A percentile compares a stretch with the other conserved stretches of the same genome.
phyloP scores from a whole-genome alignment of 2,113 vertebrate genomes.

The Mionectes macconnelli region DNA sequence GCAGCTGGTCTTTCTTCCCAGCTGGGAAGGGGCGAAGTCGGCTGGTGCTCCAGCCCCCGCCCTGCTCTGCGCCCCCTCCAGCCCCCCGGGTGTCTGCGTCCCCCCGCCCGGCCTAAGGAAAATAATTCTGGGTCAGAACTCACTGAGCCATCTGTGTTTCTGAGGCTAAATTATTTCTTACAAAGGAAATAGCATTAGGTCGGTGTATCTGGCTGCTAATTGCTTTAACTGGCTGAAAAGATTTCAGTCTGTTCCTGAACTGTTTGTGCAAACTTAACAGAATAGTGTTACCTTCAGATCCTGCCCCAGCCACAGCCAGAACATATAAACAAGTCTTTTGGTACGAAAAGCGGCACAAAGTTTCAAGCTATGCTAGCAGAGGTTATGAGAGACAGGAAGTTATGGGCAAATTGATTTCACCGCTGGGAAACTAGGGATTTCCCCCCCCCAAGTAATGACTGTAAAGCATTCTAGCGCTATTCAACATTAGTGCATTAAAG shows the following conservation, averaged over 20 bases:
- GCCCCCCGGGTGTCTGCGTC: background rate
- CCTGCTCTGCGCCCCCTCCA: background rate
- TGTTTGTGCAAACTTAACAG: conserved; percentile 30
- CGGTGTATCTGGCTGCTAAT: conserved; percentile 46
- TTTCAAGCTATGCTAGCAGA: conserved; percentile 62
- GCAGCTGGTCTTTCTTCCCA: background rate
- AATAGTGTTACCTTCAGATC: conserved; percentile 55
- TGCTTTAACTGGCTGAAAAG: conserved; percentile 61
- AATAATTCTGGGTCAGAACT: conserved; percentile 37
- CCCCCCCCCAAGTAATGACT: conserved; percentile 65
- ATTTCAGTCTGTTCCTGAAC: conserved; percentile 28
- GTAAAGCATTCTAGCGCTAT: conserved; percentile 73
- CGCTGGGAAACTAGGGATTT: conserved; percentile 68
- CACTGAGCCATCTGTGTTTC: conserved; percentile 50
- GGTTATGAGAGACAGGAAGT: conserved; percentile 71
- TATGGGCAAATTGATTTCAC: conserved; percentile 78
- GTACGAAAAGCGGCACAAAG: conserved; percentile 57
- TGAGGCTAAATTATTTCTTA: conserved; percentile 54
- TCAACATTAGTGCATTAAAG: conserved; percentile 76
- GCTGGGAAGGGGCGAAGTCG: background rate
- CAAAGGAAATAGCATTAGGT: conserved; percentile 52
- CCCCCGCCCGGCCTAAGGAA: background rate
- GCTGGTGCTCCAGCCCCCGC: background rate
- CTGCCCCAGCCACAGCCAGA: conserved; percentile 13
- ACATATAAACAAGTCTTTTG: conserved; percentile 60